phyloP scores from a whole-genome alignment of 2,888 invertebrate species.

The Tenthredo notha region DNA sequence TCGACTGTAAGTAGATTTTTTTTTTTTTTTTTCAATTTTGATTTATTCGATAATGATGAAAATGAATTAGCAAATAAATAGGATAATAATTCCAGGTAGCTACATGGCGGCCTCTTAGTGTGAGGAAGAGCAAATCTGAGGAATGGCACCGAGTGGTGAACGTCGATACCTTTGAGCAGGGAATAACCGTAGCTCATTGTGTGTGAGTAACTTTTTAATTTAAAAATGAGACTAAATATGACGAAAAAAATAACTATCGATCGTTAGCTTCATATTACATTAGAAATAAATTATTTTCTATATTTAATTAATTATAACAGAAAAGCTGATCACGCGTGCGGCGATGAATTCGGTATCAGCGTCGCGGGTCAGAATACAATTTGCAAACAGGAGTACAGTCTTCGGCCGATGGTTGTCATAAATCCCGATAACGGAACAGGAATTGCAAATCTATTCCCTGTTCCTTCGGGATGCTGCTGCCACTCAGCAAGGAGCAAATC shows the following conservation, averaged over 20 bases:
- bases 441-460: background rate
- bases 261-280: background rate
- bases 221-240: background rate
- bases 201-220: background rate
- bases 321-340: background rate
- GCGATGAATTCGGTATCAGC: background rate
- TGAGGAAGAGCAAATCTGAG: background rate
- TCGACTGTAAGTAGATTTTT: background rate
- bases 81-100: background rate
- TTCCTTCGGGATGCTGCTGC: slow-evolving; percentile 4
- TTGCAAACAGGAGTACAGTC: background rate
- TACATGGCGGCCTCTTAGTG: background rate
- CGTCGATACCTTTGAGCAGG: background rate
- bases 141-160: background rate
- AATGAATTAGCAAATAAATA: background rate
- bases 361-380: background rate
- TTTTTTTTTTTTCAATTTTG: no score
- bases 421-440: background rate
- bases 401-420: background rate
- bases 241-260: background rate
- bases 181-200: background rate
- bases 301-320: background rate
- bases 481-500: background rate
- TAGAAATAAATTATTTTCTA: background rate
- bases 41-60: background rate